phyloP scores from a whole-genome alignment of 1,140 invertebrate species.

The Nasonia giraulti region DNA sequence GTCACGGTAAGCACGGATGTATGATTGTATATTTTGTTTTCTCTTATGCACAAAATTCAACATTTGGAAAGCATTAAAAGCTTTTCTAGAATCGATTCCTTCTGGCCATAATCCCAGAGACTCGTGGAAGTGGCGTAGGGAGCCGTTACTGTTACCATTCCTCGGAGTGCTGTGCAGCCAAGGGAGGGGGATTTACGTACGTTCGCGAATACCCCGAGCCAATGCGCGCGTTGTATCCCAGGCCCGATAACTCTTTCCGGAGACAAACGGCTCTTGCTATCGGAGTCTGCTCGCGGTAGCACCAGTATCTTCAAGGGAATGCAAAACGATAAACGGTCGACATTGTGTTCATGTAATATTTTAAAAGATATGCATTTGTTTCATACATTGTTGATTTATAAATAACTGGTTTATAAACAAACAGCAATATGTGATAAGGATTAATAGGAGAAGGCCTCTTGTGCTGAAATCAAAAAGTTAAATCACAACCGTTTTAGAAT shows the following conservation, averaged over 20 bases:
- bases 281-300: not conserved
- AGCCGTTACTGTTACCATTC: not conserved
- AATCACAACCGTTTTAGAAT: no score
- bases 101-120: conserved; percentile 4
- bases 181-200: conserved; percentile 22
- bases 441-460: no score
- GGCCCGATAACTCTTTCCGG: conserved; percentile 56
- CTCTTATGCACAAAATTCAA: no score
- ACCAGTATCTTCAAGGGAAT: not conserved
- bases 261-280: conserved; percentile 53
- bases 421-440: no score
- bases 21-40: no score
- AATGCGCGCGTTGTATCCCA: conserved; percentile 34
- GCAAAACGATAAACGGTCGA: not conserved
- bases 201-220: not conserved
- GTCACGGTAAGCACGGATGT: no score
- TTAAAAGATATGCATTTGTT: no score
- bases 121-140: not conserved
- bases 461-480: no score
- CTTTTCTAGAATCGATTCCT: not conserved
- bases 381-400: no score
- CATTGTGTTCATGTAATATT: not conserved
- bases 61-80: not conserved
- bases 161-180: not conserved
- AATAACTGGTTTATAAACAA: no score